Conservation (phyloP, 1,140 invertebrate species). For the Listronotus bonariensis region DNA sequence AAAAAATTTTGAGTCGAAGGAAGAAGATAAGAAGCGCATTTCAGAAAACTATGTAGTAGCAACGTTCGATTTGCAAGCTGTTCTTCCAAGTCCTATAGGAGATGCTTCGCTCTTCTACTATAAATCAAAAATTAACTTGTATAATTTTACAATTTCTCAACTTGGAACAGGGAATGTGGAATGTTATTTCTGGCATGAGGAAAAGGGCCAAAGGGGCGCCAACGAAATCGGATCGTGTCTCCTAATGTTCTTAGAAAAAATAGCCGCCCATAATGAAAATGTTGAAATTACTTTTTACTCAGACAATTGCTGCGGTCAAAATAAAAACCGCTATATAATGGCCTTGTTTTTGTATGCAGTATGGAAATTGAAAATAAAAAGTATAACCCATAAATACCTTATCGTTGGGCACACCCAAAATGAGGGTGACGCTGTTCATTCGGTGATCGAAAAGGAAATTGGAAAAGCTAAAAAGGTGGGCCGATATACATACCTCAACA, state of each 20-base stretch:
- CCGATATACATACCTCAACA: too few species aligned
- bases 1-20: not conserved
- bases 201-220: not conserved
- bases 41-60: not conserved
- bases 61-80: conserved; percentile 2
- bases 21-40: not conserved
- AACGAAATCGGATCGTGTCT: not conserved
- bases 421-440: conserved; percentile 19
- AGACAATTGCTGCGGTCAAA: conserved; percentile 17
- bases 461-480: too few species aligned
- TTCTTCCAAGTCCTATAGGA: not conserved
- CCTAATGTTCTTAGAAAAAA: not conserved
- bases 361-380: conserved; percentile 5
- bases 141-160: conserved; percentile 1
- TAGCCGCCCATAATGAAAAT: not conserved
- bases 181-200: not conserved
- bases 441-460: conserved; percentile 23
- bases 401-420: conserved; percentile 16
- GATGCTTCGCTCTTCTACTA: conserved; percentile 6
- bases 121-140: conserved; percentile 18
- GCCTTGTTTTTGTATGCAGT: conserved; percentile 10
- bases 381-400: conserved; percentile 21
- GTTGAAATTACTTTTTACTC: conserved; percentile 21
- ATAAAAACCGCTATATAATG: conserved; percentile 19
- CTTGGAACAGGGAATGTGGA: conserved; percentile 8